Evolutionary conservation across 2,113 vertebrate genomes (phyloP).

Genomic region (Damaliscus lunatus): DNA sequence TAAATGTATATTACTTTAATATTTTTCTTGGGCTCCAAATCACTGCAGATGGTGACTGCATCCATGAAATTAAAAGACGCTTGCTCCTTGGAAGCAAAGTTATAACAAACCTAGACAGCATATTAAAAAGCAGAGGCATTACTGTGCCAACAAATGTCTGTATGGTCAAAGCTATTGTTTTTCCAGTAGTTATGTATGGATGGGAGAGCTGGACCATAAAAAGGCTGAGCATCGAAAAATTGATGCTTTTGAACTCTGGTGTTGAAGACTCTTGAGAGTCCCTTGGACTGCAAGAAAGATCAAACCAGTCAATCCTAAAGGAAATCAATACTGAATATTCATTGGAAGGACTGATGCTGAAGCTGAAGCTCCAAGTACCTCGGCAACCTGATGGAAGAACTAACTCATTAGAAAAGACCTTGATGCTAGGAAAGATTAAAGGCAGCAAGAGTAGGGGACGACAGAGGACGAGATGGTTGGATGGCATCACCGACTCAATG

Average conservation of each 20-base stretch:
- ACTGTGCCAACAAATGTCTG: not conserved
- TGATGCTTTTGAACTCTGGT: not conserved
- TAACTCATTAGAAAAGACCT: not conserved
- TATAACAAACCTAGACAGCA: not conserved
- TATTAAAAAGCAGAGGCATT: not conserved
- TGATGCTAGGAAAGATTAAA: not conserved
- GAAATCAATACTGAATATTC: not conserved
- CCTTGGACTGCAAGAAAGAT: not conserved
- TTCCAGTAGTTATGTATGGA: not conserved
- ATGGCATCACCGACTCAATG: not conserved
- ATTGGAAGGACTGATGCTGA: not conserved
- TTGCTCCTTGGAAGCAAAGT: not conserved
- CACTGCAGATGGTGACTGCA: not conserved
- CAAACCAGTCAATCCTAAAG: not conserved
- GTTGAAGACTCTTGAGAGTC: not conserved
- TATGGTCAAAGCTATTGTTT: not conserved
- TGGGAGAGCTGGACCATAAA: not conserved
- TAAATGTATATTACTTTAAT: not conserved
- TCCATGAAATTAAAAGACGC: not conserved
- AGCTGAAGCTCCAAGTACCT: not conserved
- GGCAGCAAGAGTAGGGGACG: not conserved
- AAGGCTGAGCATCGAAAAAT: not conserved
- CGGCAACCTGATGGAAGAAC: not conserved
- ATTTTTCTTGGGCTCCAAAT: not conserved
- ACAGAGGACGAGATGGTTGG: not conserved